Base-by-base conservation (phyloP, 2,113 vertebrate genomes). In the Melanocharis versteri region DNA sequence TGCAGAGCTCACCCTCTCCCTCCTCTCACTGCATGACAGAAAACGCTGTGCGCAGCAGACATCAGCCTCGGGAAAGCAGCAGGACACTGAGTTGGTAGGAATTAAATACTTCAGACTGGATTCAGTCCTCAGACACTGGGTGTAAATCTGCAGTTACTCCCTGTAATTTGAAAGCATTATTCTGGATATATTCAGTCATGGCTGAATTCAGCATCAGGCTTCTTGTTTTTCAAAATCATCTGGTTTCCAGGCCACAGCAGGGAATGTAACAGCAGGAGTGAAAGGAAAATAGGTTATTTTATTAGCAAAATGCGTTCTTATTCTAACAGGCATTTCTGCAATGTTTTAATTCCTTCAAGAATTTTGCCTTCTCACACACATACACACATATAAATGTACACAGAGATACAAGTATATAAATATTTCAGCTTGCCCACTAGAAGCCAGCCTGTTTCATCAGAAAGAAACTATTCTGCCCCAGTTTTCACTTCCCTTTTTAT, bases 221-320 rank as follows among this genome's bases (percentile, higher is more conserved):
- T 57, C 69, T 78, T 86, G 62, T 80, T 88, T 94, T 90, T 71
- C 42, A 86, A 88, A 94, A 88, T 77, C 62, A 40, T 86, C 60
- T 64, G 60, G 30, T 88, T 93, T 94, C 50, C 82, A 92, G 82
- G 76, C 62, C 85, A 56, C 88, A 86, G 93, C 68, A 56, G 86
- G 93, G 68, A 70, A 48, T 5, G 44, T 35, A 94, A 68, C 90
- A 93, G 82, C 79, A 86, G 83, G 58, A 83, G 21, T 8, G 18
- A 47, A 80, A n/a, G n/a, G 39, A 70, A 82, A 96, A 83, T 56
- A 7, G 58, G 42, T 78, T 92, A 83, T 88, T 95, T 94, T 93
- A 95, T 90, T 93, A 93, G 47, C 75, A 86, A 93, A 95, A 88
- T 17, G 7, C 33, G 70, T 90, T 90, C 50, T 20, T 92, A n/a